Evolutionary conservation across 2,797 vertebrate genomes (phyloP).

Genomic region (Sebastes wilsoni): DNA sequence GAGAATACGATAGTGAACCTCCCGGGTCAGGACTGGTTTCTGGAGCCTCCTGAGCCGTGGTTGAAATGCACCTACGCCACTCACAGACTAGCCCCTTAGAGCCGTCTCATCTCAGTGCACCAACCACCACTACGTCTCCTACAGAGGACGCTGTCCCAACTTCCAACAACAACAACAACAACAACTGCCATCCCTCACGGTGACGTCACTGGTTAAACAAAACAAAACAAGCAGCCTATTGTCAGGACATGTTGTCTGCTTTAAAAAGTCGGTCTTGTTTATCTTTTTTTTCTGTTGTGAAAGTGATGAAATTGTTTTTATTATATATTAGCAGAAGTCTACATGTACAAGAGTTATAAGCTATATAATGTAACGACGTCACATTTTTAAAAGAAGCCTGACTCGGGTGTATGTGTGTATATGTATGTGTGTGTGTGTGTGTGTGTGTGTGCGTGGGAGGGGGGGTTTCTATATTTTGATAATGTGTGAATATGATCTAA

Average conservation of each 20-base stretch:
- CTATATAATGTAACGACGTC: slow-evolving; percentile 54
- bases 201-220: slow-evolving; percentile 33
- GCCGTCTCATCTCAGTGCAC: slow-evolving; percentile 25
- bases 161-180: slow-evolving; percentile 19
- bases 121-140: slow-evolving; percentile 49
- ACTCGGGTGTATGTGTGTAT: not conserved
- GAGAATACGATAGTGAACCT: slow-evolving; percentile 82
- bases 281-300: slow-evolving; percentile 70
- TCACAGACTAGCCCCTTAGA: slow-evolving; percentile 12
- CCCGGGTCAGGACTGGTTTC: slow-evolving; percentile 14
- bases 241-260: slow-evolving; percentile 55
- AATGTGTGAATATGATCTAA: slow-evolving; percentile 63
- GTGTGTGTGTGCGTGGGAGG: not conserved
- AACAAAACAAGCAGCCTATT: slow-evolving; percentile 22
- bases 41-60: slow-evolving; percentile 4
- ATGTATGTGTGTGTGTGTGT: not conserved
- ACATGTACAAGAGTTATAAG: slow-evolving; percentile 64
- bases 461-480: slow-evolving; percentile 75
- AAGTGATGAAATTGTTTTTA: slow-evolving; percentile 69
- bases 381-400: slow-evolving; percentile 58
- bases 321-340: slow-evolving; percentile 66
- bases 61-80: slow-evolving; percentile 20
- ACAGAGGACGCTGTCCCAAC: slow-evolving; percentile 38
- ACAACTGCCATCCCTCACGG: slow-evolving; percentile 54
- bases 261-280: slow-evolving; percentile 45